phyloP scores from a whole-genome alignment of 2,113 vertebrate species.

The Turnix velox region DNA sequence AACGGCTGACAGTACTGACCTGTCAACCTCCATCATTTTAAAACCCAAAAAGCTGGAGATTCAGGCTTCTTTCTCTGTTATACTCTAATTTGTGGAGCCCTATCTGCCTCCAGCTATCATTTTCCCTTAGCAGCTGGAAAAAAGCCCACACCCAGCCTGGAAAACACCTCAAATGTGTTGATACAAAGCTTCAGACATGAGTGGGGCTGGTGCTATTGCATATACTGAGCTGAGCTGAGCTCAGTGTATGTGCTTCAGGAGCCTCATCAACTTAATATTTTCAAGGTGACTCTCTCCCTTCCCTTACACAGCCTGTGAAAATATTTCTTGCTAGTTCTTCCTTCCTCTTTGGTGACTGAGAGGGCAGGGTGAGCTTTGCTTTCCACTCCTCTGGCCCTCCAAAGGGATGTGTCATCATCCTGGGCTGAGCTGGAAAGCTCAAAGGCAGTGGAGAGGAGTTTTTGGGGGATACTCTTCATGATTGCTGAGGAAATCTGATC shows the following conservation, averaged over 20 bases:
- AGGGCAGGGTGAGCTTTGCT: background rate
- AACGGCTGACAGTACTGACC: accelerated
- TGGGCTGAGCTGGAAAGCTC: background rate
- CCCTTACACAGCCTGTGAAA: background rate
- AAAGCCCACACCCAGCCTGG: background rate
- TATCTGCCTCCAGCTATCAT: background rate
- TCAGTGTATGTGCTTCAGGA: background rate
- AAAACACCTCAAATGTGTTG: background rate
- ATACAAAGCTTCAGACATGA: background rate
- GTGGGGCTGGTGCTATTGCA: background rate
- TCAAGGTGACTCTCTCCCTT: background rate
- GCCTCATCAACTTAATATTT: accelerated
- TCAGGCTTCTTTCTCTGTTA: background rate
- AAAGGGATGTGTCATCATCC: accelerated
- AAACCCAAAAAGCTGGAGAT: background rate
- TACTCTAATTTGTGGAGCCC: accelerated
- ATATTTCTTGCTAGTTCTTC: background rate
- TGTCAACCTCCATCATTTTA: background rate
- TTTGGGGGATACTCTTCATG: background rate
- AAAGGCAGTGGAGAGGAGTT: background rate
- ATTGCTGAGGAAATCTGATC: background rate
- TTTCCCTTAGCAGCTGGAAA: background rate
- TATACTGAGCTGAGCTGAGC: background rate
- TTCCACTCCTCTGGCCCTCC: background rate
- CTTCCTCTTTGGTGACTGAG: background rate